Base-by-base conservation (phyloP, 2,888 invertebrate species). In the Drosophila nr. fundita region DNA sequence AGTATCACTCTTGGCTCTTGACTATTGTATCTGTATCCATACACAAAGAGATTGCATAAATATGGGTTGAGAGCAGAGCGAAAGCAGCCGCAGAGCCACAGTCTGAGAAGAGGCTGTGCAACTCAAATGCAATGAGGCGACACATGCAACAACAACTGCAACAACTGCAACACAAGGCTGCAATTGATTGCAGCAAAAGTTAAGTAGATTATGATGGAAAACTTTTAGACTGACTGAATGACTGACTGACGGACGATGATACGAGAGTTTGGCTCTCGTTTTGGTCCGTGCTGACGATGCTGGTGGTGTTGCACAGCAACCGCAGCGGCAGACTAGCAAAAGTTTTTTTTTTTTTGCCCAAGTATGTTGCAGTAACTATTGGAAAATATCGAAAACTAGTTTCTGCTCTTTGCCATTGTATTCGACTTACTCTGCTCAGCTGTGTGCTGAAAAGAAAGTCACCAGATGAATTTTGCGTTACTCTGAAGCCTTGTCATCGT, bases 141-240 rank as follows among this genome's bases (percentile, higher is more conserved):
- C 69, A 68, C 64, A 60, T 24, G 49, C 67, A 68, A 24, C 52
- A 58, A 15, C 71, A 53, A 49, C 64, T 36, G 58, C 68, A 64
- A 45, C 52, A 48, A 32, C 62, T 55, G 18, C 55, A 38, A 68
- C 63, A 76, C 69, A 76, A 83, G 80, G 64, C 82, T 80, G 87
- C 85, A 89, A 89, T 86, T 86, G 89, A 86, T 89, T 87, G 88
- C 81, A 87, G 90, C 84, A 86, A 89, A 89, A 88, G 90, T 89
- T 89, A 86, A 87, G 86, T 89, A 87, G 88, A 87, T 87, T 87
- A 87, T 89, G 86, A 89, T 89, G 89, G 86, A 87, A 89, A 89
- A 87, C 69, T 87, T 87, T 89, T 61, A 58, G 72, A 67, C 69
- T 65, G 67, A 60, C 42, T 49, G 24, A 21, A 6, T 11, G 21